Evolutionary conservation across 2,113 vertebrate species (phyloP).

Genomic region (Vombatus ursinus): DNA sequence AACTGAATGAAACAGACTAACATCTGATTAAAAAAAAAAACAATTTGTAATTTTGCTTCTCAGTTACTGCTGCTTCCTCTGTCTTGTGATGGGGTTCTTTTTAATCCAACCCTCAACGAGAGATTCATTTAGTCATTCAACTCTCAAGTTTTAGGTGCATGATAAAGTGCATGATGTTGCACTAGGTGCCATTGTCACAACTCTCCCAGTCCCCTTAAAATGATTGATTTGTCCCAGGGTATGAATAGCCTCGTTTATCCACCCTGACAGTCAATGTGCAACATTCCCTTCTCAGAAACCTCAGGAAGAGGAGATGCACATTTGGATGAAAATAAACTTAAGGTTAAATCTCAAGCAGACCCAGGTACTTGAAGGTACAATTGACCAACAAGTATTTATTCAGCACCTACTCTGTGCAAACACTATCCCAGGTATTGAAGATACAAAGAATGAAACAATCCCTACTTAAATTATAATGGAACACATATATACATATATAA

Average conservation of each 20-base stretch:
- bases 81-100: background rate
- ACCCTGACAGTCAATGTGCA: background rate
- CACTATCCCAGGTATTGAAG: background rate
- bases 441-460: background rate
- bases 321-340: background rate
- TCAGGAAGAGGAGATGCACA: background rate
- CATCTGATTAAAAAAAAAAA: background rate
- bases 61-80: background rate
- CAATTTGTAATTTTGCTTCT: background rate
- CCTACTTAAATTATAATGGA: background rate
- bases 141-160: background rate
- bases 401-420: background rate
- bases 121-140: background rate
- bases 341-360: background rate
- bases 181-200: background rate
- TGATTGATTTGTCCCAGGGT: background rate
- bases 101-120: background rate
- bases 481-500: background rate
- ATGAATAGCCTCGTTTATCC: background rate
- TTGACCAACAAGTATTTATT: background rate
- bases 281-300: background rate
- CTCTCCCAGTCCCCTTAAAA: background rate
- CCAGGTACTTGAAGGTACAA: background rate
- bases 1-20: background rate
- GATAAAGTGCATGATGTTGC: background rate